Evolutionary conservation across 2,888 invertebrate genomes (phyloP), one percentile per base, ranked within the genome.

Genomic region (Hoplodrina ambigua): DNA sequence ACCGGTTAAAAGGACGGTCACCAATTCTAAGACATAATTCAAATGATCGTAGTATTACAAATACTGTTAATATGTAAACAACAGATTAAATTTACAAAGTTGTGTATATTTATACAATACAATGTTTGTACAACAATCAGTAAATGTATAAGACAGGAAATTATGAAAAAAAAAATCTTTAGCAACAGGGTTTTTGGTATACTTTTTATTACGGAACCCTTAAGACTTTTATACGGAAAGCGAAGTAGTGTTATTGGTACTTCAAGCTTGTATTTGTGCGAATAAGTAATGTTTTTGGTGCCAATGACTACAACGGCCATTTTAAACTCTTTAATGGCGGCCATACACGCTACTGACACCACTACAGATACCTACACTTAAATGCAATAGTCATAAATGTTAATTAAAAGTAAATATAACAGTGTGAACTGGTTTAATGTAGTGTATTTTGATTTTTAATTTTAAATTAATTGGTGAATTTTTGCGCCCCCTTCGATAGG

Each of bases 31-130:
- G 15, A 57, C n/a, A 49, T 33, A 15, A 44, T 59, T 71, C 44
- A 25, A 46, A 37, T 55, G 33, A 53, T 52, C 41, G 4, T 41
- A 41, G 11, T 13, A 41, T 41, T 78, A 54, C 6, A 60, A 71
- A 78, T 73, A 78, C 72, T 71, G 20, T 50, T n/a, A 13, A 15
- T 25, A 50, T 49, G n/a, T 56, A 63, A 25, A 60, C 46, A 58
- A 44, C 15, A 46, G n/a, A 62, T 66, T n/a, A 11, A 53, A 44
- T 65, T 62, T 64, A 60, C 70, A 70, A 68, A 74, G 67, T 69
- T 74, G 54, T 54, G 37, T 59, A 6, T 69, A 81, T 78, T 60
- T 66, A 69, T 66, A 68, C 2, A 37, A 37, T 7, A 37, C 8
- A 44, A 49, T 41, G 17, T 63, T n/a, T 46, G 49, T n/a, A 54